These are phyloP conservation scores for Leptinotarsa texana DNA, from an alignment of 1,140 invertebrate species.

Conservation along the genomic window DNA sequence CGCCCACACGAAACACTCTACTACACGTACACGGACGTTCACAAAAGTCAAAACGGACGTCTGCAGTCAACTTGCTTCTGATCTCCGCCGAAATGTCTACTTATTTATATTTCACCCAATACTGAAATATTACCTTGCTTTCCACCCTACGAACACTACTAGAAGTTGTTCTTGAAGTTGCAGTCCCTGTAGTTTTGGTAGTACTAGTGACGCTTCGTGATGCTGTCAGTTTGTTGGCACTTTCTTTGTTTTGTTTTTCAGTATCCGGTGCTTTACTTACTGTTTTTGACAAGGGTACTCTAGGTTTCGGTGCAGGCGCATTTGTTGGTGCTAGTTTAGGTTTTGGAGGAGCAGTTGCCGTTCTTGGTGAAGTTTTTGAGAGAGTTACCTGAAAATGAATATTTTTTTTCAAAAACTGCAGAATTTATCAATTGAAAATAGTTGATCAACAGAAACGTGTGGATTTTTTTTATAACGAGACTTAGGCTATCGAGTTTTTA, in stretches of 20 bases:
- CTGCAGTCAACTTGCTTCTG: too few relatives aligned
- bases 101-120: too few relatives aligned
- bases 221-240: conserved; percentile 63
- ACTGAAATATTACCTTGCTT: conserved; percentile 43
- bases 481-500: too few relatives aligned
- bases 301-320: conserved; percentile 49
- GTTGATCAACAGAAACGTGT: too few relatives aligned
- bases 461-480: too few relatives aligned
- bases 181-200: conserved; percentile 46
- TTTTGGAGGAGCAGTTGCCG: conserved; percentile 29
- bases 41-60: too few relatives aligned
- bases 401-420: too few relatives aligned
- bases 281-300: conserved; percentile 39
- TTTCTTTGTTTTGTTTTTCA: conserved; percentile 65
- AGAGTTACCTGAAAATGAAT: conserved; percentile 12
- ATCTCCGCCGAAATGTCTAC: too few relatives aligned
- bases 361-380: conserved; percentile 25
- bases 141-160: conserved; percentile 56
- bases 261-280: conserved; percentile 51
- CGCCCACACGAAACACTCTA: too few relatives aligned
- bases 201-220: conserved; percentile 51
- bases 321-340: conserved; percentile 34
- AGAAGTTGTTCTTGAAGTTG: conserved; percentile 51
- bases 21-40: too few relatives aligned
- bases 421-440: too few relatives aligned